These are phyloP conservation scores for Eutrigla gurnardus DNA, from an alignment of 2,797 vertebrate genomes.

Conservation along the genomic window DNA sequence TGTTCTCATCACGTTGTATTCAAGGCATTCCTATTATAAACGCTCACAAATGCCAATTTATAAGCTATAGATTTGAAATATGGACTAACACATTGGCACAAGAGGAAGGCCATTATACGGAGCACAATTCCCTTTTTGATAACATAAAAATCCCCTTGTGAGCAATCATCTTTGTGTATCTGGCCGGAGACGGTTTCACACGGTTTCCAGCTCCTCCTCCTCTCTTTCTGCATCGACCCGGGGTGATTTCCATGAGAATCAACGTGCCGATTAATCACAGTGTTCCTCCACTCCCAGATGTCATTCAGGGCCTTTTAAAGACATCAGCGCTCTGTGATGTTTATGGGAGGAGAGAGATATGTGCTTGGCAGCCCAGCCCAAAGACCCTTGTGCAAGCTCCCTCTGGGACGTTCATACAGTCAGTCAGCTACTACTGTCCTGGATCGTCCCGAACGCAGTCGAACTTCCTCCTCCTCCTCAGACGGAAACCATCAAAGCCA, in stretches of 20 bases:
- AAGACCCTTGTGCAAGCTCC: conserved; percentile 72
- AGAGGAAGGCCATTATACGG: conserved; percentile 59
- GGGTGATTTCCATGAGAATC: conserved; percentile 85
- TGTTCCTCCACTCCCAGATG: conserved; percentile 81
- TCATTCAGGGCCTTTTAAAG: conserved; percentile 84
- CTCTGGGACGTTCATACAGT: conserved; percentile 79
- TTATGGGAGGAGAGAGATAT: conserved; percentile 79
- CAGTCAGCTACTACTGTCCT: conserved; percentile 76
- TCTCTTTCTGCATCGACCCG: conserved; percentile 66
- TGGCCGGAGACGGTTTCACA: conserved; percentile 79
- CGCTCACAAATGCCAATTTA: conserved; percentile 47
- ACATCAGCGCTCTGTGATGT: conserved; percentile 78
- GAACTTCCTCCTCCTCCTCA: conserved; percentile 39
- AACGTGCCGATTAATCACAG: conserved; percentile 81
- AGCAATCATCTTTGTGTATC: conserved; percentile 74
- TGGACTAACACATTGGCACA: conserved; percentile 45
- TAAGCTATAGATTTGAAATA: conserved; percentile 62
- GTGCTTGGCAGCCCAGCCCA: conserved; percentile 67
- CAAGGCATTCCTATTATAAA: conserved; percentile 29
- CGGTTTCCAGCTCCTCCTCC: conserved; percentile 71
- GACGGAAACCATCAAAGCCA: conserved; percentile 48
- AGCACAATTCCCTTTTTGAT: conserved; percentile 71
- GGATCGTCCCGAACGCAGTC: conserved; percentile 59
- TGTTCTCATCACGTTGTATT: conserved; percentile 29
- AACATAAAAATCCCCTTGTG: conserved; percentile 72